These are phyloP conservation scores for Fringilla coelebs DNA, from an alignment of 2,797 vertebrate genomes.

Conservation along the genomic window DNA sequence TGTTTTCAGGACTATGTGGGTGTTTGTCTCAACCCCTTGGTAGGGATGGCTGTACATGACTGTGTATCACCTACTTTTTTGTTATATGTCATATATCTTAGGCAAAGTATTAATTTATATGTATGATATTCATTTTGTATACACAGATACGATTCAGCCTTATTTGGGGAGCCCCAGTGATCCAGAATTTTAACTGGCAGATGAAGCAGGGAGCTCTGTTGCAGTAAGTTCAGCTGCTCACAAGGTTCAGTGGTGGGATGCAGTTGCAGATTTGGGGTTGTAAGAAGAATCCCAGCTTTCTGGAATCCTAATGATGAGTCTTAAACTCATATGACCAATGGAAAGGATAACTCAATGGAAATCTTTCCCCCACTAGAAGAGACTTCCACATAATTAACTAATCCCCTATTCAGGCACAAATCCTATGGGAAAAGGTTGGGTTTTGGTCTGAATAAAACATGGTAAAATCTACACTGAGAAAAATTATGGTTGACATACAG, in stretches of 20 bases:
- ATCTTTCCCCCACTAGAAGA: not conserved
- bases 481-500: not conserved
- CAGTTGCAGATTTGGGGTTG: not conserved
- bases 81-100: not conserved
- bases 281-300: not conserved
- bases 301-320: not conserved
- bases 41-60: not conserved
- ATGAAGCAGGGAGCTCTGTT: not conserved
- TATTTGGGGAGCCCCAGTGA: not conserved
- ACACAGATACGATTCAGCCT: not conserved
- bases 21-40: not conserved
- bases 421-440: not conserved
- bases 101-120: not conserved
- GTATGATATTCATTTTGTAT: not conserved
- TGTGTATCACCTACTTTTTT: not conserved
- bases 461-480: not conserved
- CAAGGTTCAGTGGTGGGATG: not conserved
- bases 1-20: constrained; percentile 4
- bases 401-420: not conserved
- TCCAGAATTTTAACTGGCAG: not conserved
- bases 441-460: not conserved
- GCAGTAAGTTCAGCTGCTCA: not conserved
- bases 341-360: not conserved
- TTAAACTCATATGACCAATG: not conserved
- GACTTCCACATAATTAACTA: not conserved